Conservation (phyloP, 2,113 vertebrate genomes). For the Recurvirostra avosetta region DNA sequence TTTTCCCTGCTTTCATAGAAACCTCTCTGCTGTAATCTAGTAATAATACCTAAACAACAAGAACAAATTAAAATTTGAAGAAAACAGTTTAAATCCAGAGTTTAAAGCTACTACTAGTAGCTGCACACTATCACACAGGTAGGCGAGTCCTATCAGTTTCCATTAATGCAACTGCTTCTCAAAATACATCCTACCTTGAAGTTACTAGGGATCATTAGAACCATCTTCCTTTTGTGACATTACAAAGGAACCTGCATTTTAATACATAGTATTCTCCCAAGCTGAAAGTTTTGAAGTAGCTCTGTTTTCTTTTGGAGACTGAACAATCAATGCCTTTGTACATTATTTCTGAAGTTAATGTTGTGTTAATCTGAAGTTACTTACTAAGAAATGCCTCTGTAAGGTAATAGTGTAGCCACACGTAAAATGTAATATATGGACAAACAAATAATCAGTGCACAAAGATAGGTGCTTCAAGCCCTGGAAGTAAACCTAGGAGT, state of each 20-base stretch:
- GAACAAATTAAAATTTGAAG: neutral
- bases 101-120: neutral
- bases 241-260: neutral
- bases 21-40: neutral
- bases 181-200: neutral
- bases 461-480: neutral
- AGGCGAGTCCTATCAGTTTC: neutral
- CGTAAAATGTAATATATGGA: neutral
- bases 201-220: neutral
- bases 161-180: neutral
- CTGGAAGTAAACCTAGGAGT: neutral
- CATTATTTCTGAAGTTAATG: neutral
- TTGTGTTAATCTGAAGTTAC: neutral
- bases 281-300: neutral
- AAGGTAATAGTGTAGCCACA: neutral
- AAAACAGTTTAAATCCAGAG: neutral
- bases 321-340: neutral
- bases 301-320: neutral
- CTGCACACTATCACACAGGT: neutral
- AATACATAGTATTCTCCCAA: neutral
- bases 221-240: neutral
- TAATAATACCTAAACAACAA: neutral
- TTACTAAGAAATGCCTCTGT: neutral
- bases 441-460: neutral
- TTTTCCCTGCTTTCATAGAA: neutral